phyloP scores from a whole-genome alignment of 2,888 invertebrate genomes.

The Synergus itoensis region DNA sequence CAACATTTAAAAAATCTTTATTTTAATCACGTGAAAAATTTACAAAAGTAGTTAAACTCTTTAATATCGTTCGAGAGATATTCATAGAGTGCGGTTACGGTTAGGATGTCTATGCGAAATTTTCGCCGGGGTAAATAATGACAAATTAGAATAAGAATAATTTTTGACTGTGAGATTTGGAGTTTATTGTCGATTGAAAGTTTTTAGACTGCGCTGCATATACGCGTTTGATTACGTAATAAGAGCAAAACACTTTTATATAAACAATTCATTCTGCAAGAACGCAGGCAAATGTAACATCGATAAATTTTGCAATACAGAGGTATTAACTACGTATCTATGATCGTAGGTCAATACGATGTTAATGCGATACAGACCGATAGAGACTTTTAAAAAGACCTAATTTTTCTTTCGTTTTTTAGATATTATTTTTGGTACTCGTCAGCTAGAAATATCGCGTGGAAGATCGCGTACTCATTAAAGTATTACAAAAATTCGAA shows the following conservation, averaged over 20 bases:
- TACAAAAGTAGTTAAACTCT: background rate
- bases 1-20: too few species aligned
- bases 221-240: slow-evolving; percentile 52
- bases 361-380: slow-evolving; percentile 53
- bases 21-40: too few species aligned
- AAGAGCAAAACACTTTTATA: slow-evolving; percentile 54
- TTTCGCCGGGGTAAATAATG: too few species aligned
- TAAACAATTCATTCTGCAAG: slow-evolving; percentile 51
- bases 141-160: background rate
- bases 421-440: slow-evolving; percentile 46
- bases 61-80: background rate
- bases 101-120: too few species aligned
- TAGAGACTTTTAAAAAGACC: slow-evolving; percentile 54
- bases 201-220: slow-evolving; percentile 57
- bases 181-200: slow-evolving; percentile 35
- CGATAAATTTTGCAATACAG: slow-evolving; percentile 56
- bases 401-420: slow-evolving; percentile 47
- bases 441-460: slow-evolving; percentile 50
- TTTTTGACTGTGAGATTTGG: background rate
- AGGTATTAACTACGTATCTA: slow-evolving; percentile 56
- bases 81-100: too few species aligned
- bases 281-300: slow-evolving; percentile 58
- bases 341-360: slow-evolving; percentile 57
- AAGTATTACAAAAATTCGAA: slow-evolving; percentile 30
- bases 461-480: slow-evolving; percentile 48